Evolutionary conservation across 2,113 vertebrate species (phyloP), one percentile per base, ranked within the genome.

Genomic region (Piprites chloris): DNA sequence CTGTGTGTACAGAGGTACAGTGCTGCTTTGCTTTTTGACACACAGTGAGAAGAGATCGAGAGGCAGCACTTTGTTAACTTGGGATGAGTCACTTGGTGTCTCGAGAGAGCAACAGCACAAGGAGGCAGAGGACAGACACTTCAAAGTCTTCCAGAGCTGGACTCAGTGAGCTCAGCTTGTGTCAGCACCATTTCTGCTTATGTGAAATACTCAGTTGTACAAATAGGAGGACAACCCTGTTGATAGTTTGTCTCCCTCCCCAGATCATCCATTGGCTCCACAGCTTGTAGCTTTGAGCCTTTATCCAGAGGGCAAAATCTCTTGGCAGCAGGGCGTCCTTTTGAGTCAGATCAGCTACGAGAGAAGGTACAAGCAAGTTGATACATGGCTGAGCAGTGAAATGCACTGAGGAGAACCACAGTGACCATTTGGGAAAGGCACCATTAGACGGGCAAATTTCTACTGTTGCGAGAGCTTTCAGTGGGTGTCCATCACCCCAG

Each of bases 31-130:
- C 11, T 74, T 61, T 46, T 68, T 39, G 28, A 12, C 5, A 37
- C 11, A 32, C 10, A 41, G 10, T 10, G 16, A 66, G 9, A 27
- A 91, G 69, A 71, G 52, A 56, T 1, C 32, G 33, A 71, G 35
- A 44, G n/a, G 19, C 10, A 81, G 4, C 6, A 18, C 14, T 47
- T 72, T 35, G 5, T 35, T n/a, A 82, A 28, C 10, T 6, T 76
- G 24, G 13, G 37, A 24, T 42, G 27, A 74, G 12, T 71, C 8
- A 11, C 12, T 87, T 53, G 42, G 11, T 79, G 21, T 42, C 18
- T 58, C 0, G 0, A 61, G 59, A 62, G 24, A 74, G 14, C 13
- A 39, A 66, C 14, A 27, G 6, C 6, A 11, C 2, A 24, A 9
- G 5, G 8, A 85, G 22, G 17, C 46, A 63, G 28, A 90, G 17